Evolutionary conservation across 2,888 invertebrate genomes (phyloP).

Genomic region (Gerris lacustris): DNA sequence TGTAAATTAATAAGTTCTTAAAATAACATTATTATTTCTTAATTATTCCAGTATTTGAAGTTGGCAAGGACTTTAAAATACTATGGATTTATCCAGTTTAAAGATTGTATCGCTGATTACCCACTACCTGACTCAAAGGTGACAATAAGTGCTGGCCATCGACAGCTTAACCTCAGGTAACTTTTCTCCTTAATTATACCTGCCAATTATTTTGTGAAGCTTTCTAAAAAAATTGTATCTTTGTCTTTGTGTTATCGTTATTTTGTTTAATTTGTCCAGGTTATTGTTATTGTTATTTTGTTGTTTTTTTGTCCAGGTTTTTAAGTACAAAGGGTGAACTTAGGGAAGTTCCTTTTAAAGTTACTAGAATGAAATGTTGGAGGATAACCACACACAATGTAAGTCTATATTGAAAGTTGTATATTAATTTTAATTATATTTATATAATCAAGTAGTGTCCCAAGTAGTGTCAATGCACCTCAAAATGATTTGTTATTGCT

Average conservation of each 20-base stretch:
- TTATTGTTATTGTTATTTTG: too few species aligned
- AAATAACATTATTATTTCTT: constrained; percentile 13
- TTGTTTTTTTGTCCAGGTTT: background rate
- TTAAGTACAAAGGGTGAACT: constrained; percentile 39
- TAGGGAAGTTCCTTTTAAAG: constrained; percentile 76
- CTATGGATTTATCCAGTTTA: constrained; percentile 79
- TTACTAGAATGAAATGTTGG: constrained; percentile 95
- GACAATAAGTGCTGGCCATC: constrained; percentile 70
- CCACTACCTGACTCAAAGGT: constrained; percentile 54
- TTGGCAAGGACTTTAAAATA: constrained; percentile 69
- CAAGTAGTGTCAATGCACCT: too few species aligned
- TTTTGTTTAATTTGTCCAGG: too few species aligned
- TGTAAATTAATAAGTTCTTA: too few species aligned
- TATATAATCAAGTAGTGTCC: too few species aligned
- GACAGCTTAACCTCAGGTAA: constrained; percentile 64
- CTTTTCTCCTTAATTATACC: too few species aligned
- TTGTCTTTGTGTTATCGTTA: too few species aligned
- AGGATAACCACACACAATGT: constrained; percentile 77
- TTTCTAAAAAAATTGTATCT: too few species aligned
- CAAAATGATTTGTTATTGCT: too few species aligned
- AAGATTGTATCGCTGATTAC: constrained; percentile 62
- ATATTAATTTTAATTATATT: too few species aligned
- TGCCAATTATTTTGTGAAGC: too few species aligned
- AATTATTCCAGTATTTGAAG: constrained; percentile 62
- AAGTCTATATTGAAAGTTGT: constrained; percentile 33